These are phyloP conservation scores for Xylocampa areola DNA, from an alignment of 2,888 invertebrate species.

Conservation along the genomic window DNA sequence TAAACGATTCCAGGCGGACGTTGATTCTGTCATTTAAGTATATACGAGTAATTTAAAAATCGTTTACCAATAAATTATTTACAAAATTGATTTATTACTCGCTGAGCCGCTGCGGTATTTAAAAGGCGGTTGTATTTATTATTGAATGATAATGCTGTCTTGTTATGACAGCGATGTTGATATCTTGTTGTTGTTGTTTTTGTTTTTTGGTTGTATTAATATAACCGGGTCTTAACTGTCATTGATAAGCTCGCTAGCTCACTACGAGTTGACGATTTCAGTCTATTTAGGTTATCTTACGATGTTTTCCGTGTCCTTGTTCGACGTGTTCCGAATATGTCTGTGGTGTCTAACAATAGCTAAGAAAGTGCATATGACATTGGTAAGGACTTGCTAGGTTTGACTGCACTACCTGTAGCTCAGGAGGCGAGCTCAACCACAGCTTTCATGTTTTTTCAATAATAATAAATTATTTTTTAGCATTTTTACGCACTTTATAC, in stretches of 20 bases:
- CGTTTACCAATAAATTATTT: constrained; percentile 47
- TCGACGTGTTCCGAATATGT: too few relatives aligned
- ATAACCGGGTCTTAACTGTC: neutral
- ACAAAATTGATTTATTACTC: constrained; percentile 46
- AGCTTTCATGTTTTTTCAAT: too few relatives aligned
- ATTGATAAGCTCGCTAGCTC: neutral
- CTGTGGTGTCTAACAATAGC: too few relatives aligned
- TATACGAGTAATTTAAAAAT: constrained; percentile 53
- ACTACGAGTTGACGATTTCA: too few relatives aligned
- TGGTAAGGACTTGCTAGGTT: too few relatives aligned
- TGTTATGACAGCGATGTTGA: constrained; percentile 18
- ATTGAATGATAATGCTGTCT: constrained; percentile 31
- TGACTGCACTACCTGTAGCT: too few relatives aligned
- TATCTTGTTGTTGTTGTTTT: constrained; percentile 9
- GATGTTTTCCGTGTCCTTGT: too few relatives aligned
- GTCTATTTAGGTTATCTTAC: too few relatives aligned
- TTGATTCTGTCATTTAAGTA: constrained; percentile 51
- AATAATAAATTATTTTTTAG: too few relatives aligned
- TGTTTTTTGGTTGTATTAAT: constrained; percentile 1
- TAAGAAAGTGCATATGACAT: too few relatives aligned
- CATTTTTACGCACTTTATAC: too few relatives aligned
- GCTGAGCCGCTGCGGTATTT: constrained; percentile 15
- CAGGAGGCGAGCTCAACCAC: too few relatives aligned
- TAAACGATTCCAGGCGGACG: constrained; percentile 51
- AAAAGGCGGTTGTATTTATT: constrained; percentile 27